Evolutionary conservation across 1,140 invertebrate species (phyloP).

Genomic region (Sesamia nonagrioides): DNA sequence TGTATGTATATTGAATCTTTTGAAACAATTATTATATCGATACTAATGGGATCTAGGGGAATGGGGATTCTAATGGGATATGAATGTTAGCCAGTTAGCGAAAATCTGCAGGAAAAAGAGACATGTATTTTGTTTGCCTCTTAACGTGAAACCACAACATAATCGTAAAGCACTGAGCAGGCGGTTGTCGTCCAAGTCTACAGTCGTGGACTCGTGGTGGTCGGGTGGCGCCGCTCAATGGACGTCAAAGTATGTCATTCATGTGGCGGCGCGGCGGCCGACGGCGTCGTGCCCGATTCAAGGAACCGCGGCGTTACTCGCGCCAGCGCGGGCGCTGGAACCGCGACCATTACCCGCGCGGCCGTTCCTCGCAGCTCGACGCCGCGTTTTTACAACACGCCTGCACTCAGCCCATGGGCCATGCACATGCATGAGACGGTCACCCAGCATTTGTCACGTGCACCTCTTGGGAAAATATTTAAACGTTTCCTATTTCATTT

Average conservation of each 20-base stretch:
- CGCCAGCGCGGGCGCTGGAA: slow-evolving; percentile 54
- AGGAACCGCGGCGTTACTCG: neutral
- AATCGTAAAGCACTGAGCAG: neutral
- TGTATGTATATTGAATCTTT: no score
- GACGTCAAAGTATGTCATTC: slow-evolving; percentile 21
- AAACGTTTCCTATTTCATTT: slow-evolving; percentile 46
- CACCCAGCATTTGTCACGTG: slow-evolving; percentile 54
- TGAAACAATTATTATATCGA: no score
- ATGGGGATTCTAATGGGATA: no score
- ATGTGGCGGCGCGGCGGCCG: neutral
- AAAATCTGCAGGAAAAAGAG: no score
- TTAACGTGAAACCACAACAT: neutral
- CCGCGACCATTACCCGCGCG: slow-evolving; percentile 51
- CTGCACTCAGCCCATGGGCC: neutral
- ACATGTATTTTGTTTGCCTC: no score
- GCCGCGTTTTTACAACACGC: slow-evolving; percentile 29
- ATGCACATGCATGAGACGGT: slow-evolving; percentile 30
- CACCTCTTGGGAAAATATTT: slow-evolving; percentile 56
- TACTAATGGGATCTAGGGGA: no score
- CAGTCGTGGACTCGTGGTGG: neutral
- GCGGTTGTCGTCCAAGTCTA: neutral
- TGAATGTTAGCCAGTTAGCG: no score
- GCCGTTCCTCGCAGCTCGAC: neutral
- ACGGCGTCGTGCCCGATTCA: neutral
- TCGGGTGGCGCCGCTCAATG: slow-evolving; percentile 15